These are phyloP conservation scores for Pangasius larnaudii DNA, from an alignment of 2,797 vertebrate species.

Conservation along the genomic window DNA sequence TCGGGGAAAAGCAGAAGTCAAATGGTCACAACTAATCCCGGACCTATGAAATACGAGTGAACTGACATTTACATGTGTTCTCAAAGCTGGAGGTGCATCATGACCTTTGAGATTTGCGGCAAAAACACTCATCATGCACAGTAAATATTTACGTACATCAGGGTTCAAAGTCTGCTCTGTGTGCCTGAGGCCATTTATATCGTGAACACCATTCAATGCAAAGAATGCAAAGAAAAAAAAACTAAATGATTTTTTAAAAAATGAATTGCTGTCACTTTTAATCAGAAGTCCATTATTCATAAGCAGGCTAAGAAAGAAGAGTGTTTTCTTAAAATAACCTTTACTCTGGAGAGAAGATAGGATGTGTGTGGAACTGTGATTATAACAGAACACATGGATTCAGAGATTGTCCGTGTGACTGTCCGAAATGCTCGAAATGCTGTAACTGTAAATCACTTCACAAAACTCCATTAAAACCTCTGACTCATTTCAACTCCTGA, in stretches of 20 bases:
- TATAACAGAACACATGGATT: background rate
- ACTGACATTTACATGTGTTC: slow-evolving; percentile 17
- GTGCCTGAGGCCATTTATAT: background rate
- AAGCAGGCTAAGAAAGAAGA: background rate
- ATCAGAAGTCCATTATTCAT: background rate
- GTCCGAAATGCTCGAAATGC: background rate
- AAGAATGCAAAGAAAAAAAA: background rate
- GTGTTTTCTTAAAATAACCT: background rate
- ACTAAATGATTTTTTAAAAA: too few relatives aligned
- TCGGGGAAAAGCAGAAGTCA: background rate
- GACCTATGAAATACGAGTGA: background rate
- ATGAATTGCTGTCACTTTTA: background rate
- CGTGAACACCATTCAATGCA: background rate
- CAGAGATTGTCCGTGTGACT: background rate
- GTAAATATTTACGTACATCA: slow-evolving; percentile 29
- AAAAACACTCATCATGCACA: slow-evolving; percentile 10
- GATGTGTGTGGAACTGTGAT: background rate
- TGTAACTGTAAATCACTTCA: background rate
- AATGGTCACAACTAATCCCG: background rate
- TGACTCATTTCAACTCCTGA: background rate
- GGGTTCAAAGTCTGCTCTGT: slow-evolving; percentile 6
- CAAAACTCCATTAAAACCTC: background rate
- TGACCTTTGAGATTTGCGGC: slow-evolving; percentile 36
- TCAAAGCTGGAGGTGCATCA: background rate
- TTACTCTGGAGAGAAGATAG: slow-evolving; percentile 6